phyloP scores from a whole-genome alignment of 2,888 invertebrate species.

The Ophion obscuratus region DNA sequence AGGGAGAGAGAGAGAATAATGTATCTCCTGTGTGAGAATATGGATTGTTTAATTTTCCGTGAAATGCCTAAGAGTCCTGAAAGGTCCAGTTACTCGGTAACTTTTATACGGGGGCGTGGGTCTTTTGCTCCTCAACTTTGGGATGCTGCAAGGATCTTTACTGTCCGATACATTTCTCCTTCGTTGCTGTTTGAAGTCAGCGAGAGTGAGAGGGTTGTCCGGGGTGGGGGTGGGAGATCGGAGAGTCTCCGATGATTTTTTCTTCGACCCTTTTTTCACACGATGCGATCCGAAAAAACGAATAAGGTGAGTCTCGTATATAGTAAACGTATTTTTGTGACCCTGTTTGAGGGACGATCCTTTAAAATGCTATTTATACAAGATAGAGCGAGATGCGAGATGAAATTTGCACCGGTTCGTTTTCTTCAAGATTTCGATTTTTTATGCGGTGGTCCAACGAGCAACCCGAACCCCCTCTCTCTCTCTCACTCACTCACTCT shows the following conservation, averaged over 20 bases:
- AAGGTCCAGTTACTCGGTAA: conserved; percentile 68
- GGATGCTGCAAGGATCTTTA: conserved; percentile 46
- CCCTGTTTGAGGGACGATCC: conserved; percentile 54
- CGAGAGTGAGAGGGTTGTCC: conserved; percentile 34
- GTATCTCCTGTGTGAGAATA: conserved; percentile 61
- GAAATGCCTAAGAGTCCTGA: conserved; percentile 63
- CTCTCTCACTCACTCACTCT: conserved; percentile 33
- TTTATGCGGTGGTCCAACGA: conserved; percentile 63
- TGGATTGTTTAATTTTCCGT: conserved; percentile 69
- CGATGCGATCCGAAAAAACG: conserved; percentile 38
- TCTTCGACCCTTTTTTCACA: conserved; percentile 49
- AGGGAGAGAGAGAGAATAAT: conserved; percentile 32
- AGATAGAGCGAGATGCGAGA: conserved; percentile 42
- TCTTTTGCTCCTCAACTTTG: conserved; percentile 25
- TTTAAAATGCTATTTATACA: conserved; percentile 38
- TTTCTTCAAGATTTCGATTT: conserved; percentile 59
- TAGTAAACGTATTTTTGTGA: conserved; percentile 47
- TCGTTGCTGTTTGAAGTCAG: not conserved
- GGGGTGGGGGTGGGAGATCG: conserved; percentile 40
- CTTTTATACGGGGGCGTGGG: conserved; percentile 34
- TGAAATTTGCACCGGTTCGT: conserved; percentile 63
- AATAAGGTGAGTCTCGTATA: conserved; percentile 12
- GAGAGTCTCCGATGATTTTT: conserved; percentile 61
- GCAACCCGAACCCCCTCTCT: conserved; percentile 66
- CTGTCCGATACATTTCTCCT: conserved; percentile 25